A percentile compares a stretch with the other conserved stretches of the same genome.
Evolutionary conservation across 2,113 vertebrate genomes (phyloP).

Genomic region (Corydoras maculifer): DNA sequence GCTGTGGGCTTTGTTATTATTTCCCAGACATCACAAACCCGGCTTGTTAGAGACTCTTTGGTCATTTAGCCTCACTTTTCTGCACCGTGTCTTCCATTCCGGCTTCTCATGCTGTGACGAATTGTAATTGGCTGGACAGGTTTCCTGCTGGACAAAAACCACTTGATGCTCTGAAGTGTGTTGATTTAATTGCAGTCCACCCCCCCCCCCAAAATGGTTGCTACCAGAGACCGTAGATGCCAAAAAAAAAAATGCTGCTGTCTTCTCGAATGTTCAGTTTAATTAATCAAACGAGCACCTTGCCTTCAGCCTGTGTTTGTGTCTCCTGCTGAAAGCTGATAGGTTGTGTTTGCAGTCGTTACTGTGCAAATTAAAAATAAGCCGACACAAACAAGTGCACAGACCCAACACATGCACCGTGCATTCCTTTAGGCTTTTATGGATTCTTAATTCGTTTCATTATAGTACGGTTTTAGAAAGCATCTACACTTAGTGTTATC

Average conservation of each 20-base stretch:
- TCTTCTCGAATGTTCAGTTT: slow-evolving; percentile 65
- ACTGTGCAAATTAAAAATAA: slow-evolving; percentile 5
- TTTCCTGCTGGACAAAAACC: slow-evolving; percentile 58
- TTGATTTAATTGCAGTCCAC: slow-evolving; percentile 63
- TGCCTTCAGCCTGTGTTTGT: slow-evolving; percentile 23
- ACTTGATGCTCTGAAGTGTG: slow-evolving; percentile 61
- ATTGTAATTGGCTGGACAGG: slow-evolving; percentile 63
- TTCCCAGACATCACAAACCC: slow-evolving; percentile 54
- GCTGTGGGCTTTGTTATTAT: slow-evolving; percentile 53
- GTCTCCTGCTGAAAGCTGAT: slow-evolving; percentile 12
- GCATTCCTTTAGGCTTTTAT: neutral
- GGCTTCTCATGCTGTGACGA: slow-evolving; percentile 55
- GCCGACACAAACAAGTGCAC: neutral
- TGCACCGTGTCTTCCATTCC: slow-evolving; percentile 37
- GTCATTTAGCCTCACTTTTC: neutral
- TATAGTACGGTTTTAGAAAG: too few relatives aligned
- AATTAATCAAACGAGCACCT: slow-evolving; percentile 64
- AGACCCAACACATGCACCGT: neutral
- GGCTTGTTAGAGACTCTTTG: neutral
- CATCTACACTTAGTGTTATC: too few relatives aligned
- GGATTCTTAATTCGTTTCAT: neutral
- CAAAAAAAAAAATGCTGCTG: slow-evolving; percentile 49
- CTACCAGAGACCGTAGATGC: too few relatives aligned
- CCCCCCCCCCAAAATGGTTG: too few relatives aligned
- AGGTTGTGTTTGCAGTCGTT: slow-evolving; percentile 16